A percentile compares a stretch with the other conserved stretches of the same genome.
phyloP scores from a whole-genome alignment of 2,113 vertebrate species.

The Otocyon megalotis region DNA sequence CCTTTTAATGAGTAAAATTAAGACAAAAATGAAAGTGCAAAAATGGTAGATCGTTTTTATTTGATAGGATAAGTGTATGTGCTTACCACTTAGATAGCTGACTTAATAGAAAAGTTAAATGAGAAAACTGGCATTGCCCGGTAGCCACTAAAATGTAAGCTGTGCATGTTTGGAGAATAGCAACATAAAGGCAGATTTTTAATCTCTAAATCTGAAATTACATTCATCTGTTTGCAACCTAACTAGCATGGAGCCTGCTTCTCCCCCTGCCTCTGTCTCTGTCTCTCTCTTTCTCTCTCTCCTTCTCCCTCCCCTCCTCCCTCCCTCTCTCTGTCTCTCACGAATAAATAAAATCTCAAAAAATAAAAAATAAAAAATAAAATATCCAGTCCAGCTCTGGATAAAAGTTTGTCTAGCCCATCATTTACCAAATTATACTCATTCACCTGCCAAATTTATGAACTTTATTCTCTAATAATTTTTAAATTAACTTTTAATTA shows the following conservation, averaged over 20 bases:
- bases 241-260: no score
- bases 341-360: no score
- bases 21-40: background rate
- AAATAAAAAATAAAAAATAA: background rate
- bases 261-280: no score
- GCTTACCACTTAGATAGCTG: background rate
- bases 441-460: background rate
- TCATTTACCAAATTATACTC: background rate
- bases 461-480: background rate
- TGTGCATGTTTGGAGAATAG: constrained; percentile 34
- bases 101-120: background rate
- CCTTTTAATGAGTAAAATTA: constrained; percentile 31
- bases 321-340: no score
- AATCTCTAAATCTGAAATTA: background rate
- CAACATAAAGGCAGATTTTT: background rate
- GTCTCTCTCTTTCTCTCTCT: no score
- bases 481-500: background rate
- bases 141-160: background rate
- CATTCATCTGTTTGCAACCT: background rate
- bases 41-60: constrained; percentile 27
- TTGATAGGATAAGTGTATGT: background rate
- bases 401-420: background rate
- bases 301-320: no score
- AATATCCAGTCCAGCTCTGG: background rate
- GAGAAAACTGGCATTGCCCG: background rate